These are phyloP conservation scores for Lordiphosa andalusiaca DNA, from an alignment of 2,888 invertebrate genomes.

Conservation along the genomic window DNA sequence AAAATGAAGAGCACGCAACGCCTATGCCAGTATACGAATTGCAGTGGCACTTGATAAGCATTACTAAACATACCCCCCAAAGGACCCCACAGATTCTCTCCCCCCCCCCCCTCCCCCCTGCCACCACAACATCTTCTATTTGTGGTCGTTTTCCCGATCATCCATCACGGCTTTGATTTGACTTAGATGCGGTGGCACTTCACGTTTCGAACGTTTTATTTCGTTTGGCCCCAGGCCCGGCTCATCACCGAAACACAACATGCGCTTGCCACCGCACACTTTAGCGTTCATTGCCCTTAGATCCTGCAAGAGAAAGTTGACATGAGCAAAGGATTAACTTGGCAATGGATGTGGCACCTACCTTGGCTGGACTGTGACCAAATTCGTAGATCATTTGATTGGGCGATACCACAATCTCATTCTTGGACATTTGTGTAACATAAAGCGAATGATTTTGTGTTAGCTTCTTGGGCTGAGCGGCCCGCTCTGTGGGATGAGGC, in stretches of 20 bases:
- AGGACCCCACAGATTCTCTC: too few species aligned
- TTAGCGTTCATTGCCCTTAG: constrained; percentile 76
- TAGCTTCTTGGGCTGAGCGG: constrained; percentile 75
- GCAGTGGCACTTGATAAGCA: too few species aligned
- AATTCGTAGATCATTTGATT: constrained; percentile 76
- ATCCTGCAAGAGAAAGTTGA: constrained; percentile 48
- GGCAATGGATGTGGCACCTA: constrained; percentile 26
- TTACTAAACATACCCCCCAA: too few species aligned
- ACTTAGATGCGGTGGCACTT: constrained; percentile 31
- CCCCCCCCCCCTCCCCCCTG: too few species aligned
- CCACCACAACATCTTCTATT: constrained; percentile 16
- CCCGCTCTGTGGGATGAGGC: constrained; percentile 85
- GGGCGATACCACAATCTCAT: constrained; percentile 79
- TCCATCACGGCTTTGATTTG: constrained; percentile 59
- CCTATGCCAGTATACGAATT: background rate
- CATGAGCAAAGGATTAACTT: background rate
- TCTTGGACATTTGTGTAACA: constrained; percentile 82
- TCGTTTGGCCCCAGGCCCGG: constrained; percentile 31
- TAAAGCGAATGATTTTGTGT: constrained; percentile 82
- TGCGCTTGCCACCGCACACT: constrained; percentile 75
- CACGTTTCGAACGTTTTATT: constrained; percentile 28
- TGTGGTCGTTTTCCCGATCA: constrained; percentile 63
- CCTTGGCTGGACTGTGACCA: constrained; percentile 79
- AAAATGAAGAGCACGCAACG: constrained; percentile 20
- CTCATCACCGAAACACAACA: constrained; percentile 73